Evolutionary conservation across 2,888 invertebrate species (phyloP), one percentile per base, ranked within the genome.

Genomic region (Erebia ligea): DNA sequence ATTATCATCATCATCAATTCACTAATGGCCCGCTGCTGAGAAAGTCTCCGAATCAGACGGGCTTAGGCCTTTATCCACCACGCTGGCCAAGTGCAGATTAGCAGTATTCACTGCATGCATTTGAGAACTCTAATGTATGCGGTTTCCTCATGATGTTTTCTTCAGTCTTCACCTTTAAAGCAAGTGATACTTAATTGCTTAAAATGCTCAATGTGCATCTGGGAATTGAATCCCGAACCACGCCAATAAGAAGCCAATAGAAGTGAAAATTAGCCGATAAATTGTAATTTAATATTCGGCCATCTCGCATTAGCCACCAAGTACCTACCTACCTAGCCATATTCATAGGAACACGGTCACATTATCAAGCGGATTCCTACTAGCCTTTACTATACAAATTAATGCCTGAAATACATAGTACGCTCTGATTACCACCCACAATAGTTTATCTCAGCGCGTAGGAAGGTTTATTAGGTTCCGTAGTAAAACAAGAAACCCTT

Each of bases 391-490:
- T 70, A 61, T 42, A 63, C 69, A 67, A 61, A 67, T 64, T 50
- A 73, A 73, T 66, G 70, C 68, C 66, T 72, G n/a, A 70, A 75
- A 73, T 75, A 64, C 72, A 42, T 73, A 34, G 34, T 34, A 73
- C 71, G 76, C 75, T 76, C 76, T 73, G 73, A 72, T 76, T 71
- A 72, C 45, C 70, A 67, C 68, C 52, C 56, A 72, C 70, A 65
- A 64, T 68, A 62, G 68, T 62, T 74, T 52, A 72, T 71, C 68
- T 73, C 45, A 15, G 21, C 69, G 61, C 52, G 61, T 54, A 52
- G n/a, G 9, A 13, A 45, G 11, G 42, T 45, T 11, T 45, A 45
- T 0, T 42, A 34, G 34, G 34, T 34, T 34, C 34, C 34, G 34
- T 34, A 34, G 34, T 34, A 34, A 6, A 34, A 34, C 34, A 34